Evolutionary conservation across 2,888 invertebrate species (phyloP).

Genomic region (Ariolimax columbianus): DNA sequence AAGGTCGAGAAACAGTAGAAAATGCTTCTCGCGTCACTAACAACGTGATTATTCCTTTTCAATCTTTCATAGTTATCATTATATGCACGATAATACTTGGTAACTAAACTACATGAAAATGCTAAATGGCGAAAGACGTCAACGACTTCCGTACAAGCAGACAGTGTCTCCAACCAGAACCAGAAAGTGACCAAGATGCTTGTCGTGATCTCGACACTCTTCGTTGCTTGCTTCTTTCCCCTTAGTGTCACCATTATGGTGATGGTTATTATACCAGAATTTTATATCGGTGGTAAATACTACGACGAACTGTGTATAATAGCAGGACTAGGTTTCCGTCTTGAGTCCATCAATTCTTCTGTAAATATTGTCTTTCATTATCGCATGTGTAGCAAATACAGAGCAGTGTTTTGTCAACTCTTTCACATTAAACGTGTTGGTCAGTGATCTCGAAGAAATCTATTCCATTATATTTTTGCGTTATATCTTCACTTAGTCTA

Average conservation of each 20-base stretch:
- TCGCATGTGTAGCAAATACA: conserved; percentile 14
- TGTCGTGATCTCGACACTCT: not conserved
- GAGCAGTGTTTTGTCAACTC: not conserved
- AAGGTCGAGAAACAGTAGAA: not conserved
- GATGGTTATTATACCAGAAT: not conserved
- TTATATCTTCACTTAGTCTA: too few relatives aligned
- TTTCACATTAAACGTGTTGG: too few relatives aligned
- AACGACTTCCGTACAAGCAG: not conserved
- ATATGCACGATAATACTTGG: not conserved
- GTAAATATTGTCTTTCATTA: conserved; percentile 19
- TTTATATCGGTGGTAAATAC: not conserved
- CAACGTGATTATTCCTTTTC: not conserved
- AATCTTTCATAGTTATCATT: not conserved
- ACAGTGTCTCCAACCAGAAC: not conserved
- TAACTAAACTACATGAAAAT: not conserved
- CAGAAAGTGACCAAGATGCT: conserved; percentile 20
- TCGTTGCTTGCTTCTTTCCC: not conserved
- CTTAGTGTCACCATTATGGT: not conserved
- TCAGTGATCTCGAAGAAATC: too few relatives aligned
- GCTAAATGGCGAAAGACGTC: not conserved
- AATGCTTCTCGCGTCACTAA: not conserved
- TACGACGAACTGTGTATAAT: not conserved
- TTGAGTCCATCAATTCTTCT: conserved; percentile 13
- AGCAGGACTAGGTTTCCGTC: not conserved
- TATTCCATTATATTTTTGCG: too few relatives aligned